These are phyloP conservation scores for Lasiurus cinereus DNA, from an alignment of 2,113 vertebrate species.

Conservation along the genomic window DNA sequence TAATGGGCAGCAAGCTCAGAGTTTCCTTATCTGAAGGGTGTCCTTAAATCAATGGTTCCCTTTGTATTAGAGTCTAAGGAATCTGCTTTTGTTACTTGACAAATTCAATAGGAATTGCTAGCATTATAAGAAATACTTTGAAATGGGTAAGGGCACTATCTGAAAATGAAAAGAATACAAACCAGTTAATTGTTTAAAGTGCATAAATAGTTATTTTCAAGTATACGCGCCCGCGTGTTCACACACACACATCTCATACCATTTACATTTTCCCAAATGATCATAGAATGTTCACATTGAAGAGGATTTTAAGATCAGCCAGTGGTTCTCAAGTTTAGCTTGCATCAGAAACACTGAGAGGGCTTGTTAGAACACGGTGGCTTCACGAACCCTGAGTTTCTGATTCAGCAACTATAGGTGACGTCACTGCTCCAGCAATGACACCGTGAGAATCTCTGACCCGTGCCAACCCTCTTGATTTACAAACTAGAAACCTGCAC, in stretches of 20 bases:
- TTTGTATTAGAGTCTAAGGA: not conserved
- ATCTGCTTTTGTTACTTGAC: conserved; percentile 15
- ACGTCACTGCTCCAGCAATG: not conserved
- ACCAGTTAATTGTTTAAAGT: not conserved
- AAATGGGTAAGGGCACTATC: not conserved
- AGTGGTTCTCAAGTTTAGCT: conserved; percentile 20
- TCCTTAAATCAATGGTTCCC: conserved; percentile 31
- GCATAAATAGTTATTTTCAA: not conserved
- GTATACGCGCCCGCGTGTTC: fast-evolving
- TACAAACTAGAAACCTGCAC: not conserved
- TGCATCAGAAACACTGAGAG: not conserved
- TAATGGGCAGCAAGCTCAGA: not conserved
- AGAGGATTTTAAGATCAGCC: not conserved
- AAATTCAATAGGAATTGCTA: not conserved
- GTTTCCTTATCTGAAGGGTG: conserved; percentile 36
- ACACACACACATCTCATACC: not conserved
- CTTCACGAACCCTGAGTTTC: not conserved
- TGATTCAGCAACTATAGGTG: not conserved
- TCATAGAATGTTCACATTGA: not conserved
- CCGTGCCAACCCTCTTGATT: not conserved
- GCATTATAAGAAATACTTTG: conserved; percentile 44
- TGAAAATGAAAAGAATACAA: conserved; percentile 6
- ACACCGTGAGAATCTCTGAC: not conserved
- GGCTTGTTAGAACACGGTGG: not conserved
- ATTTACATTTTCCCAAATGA: conserved; percentile 31